Conservation (phyloP, 2,888 invertebrate genomes). For the Anorthoa munda region DNA sequence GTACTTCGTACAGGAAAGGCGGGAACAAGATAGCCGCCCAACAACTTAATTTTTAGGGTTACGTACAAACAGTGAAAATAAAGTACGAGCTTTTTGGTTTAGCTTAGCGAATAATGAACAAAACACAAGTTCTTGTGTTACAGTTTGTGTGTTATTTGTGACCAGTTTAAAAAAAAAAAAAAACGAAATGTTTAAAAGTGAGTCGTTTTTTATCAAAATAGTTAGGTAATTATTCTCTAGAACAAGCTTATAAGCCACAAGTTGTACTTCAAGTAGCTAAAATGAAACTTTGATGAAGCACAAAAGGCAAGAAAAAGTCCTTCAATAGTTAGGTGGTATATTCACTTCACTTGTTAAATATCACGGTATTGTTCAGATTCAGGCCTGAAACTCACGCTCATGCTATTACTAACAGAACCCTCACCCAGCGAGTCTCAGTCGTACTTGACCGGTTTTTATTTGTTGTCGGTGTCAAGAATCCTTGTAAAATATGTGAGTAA, state of each 20-base stretch:
- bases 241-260: no score
- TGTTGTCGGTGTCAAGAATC: slow-evolving; percentile 43
- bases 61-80: background rate
- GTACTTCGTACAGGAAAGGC: slow-evolving; percentile 3
- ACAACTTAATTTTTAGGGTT: slow-evolving; percentile 15
- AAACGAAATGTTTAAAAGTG: no score
- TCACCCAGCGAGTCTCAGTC: slow-evolving; percentile 23
- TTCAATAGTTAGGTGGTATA: background rate
- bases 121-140: background rate
- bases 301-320: background rate
- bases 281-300: no score
- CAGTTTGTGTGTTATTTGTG: background rate
- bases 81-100: background rate
- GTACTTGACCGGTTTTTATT: slow-evolving; percentile 46
- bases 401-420: slow-evolving; percentile 21
- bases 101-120: background rate
- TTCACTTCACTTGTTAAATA: background rate
- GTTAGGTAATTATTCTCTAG: no score
- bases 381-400: background rate
- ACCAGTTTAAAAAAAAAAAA: no score
- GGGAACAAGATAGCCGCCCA: slow-evolving; percentile 22
- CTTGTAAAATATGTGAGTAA: slow-evolving; percentile 59
- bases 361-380: background rate
- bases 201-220: no score
- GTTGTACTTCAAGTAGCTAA: no score